A percentile compares a stretch with the other conserved stretches of the same genome.
Conservation (phyloP, 2,113 vertebrate species). For the Campylomormyrus numenius region DNA sequence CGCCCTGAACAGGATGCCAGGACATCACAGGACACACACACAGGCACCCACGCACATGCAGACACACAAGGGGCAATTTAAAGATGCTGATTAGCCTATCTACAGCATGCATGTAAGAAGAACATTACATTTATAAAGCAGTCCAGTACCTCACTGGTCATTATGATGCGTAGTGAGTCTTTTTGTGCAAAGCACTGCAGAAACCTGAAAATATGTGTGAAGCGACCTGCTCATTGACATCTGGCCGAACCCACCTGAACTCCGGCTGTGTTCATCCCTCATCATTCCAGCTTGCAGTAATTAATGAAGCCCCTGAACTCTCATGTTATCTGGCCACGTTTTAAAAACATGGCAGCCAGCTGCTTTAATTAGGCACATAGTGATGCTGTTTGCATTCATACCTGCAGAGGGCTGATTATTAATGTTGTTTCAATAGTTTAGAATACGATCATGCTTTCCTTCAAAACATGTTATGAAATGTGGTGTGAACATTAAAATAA, state of each 20-base stretch:
- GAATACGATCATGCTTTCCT: not conserved
- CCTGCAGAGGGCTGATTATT: not conserved
- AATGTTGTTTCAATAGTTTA: not conserved
- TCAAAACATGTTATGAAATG: not conserved
- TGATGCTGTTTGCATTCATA: conserved; percentile 1
- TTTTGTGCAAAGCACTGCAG: not conserved
- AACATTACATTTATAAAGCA: not conserved
- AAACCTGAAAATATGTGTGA: not conserved
- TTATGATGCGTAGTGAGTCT: not conserved
- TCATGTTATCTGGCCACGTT: not conserved
- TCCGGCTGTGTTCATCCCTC: not conserved
- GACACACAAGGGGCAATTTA: not conserved
- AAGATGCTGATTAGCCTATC: not conserved
- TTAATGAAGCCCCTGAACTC: conserved; percentile 3
- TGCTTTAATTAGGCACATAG: conserved; percentile 20
- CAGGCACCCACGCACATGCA: not conserved
- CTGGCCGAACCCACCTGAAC: not conserved
- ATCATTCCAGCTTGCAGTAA: conserved; percentile 14
- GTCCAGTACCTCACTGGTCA: not conserved
- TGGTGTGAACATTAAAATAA: not conserved
- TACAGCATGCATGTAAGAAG: not conserved
- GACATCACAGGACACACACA: not conserved
- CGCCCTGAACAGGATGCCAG: not conserved
- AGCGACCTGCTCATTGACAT: not conserved
- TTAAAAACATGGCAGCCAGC: conserved; percentile 5